phyloP scores from a whole-genome alignment of 1,140 invertebrate genomes.

The Drosophila baimaii region DNA sequence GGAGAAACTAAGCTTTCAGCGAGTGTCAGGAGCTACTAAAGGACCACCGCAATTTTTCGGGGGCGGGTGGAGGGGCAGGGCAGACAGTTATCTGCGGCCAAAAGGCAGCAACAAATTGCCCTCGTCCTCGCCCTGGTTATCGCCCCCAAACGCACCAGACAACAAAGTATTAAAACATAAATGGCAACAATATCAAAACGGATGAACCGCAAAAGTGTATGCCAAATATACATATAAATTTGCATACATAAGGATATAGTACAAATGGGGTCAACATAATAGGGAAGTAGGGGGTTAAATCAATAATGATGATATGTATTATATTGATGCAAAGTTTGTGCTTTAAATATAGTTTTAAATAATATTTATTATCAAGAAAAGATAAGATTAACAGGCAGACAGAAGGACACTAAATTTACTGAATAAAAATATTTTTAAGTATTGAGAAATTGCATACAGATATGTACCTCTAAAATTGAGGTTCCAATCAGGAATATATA shows the following conservation, averaged over 20 bases:
- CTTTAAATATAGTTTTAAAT: too few relatives aligned
- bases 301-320: too few relatives aligned
- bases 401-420: too few relatives aligned
- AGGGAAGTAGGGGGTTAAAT: not conserved
- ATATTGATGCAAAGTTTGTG: too few relatives aligned
- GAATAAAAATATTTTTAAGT: too few relatives aligned
- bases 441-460: too few relatives aligned
- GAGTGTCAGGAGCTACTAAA: conserved; percentile 23
- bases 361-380: too few relatives aligned
- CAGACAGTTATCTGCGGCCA: conserved; percentile 21
- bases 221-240: conserved; percentile 30
- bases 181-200: conserved; percentile 59
- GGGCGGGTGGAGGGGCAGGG: not conserved
- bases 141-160: conserved; percentile 15
- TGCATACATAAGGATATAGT: conserved; percentile 29
- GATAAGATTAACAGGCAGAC: too few relatives aligned
- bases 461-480: too few relatives aligned
- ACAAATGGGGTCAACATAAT: conserved; percentile 8
- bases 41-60: conserved; percentile 15
- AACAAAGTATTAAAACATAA: conserved; percentile 61
- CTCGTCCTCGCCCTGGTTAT: not conserved
- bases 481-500: too few relatives aligned
- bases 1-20: conserved; percentile 31
- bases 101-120: conserved; percentile 35
- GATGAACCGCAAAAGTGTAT: conserved; percentile 56